Evolutionary conservation across 1,140 invertebrate species (phyloP), one percentile per base, ranked within the genome.

Genomic region (Leptinotarsa undecemlineata): DNA sequence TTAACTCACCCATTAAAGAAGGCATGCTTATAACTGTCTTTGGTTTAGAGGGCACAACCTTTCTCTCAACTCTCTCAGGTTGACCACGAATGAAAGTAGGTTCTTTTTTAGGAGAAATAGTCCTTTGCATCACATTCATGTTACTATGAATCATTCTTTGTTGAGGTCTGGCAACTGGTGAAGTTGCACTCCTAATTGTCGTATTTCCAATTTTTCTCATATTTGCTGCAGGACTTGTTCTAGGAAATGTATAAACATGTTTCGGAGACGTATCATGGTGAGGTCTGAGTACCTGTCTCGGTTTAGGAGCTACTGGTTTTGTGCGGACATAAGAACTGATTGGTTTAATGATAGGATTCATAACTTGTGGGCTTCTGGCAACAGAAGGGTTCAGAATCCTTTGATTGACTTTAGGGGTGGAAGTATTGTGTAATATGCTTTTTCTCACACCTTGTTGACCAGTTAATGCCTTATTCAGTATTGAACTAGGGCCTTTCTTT

Each of bases 11-110:
- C 69, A 79, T 75, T 23, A 83, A 72, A 67, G 81, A 78, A 3
- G 82, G 82, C 82, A 83, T 83, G 64, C 66, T 81, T 19, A 83
- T 83, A 20, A 82, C 79, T 19, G 78, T 73, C 60, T 81, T 82
- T 8, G 78, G 74, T 48, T 73, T 79, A 21, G 76, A 71, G 17
- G 74, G 74, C 8, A 61, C 60, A 17, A 71, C 60, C 13, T 64
- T 71, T 19, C 74, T 64, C 21, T 70, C 60, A 0, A 75, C 33
- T 13, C 6, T 47, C 26, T 70, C 64, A n/a, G 72, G 71, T 42
- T 67, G 73, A 26, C 62, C 66, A 51, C 68, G 62, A 13, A 74
- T 64, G 17, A 64, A n/a, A 20, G 64, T 17, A 15, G 71, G 33
- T 19, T 73, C 71, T 20, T 64, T 73, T 66, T 48, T 73, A 15